phyloP scores from a whole-genome alignment of 2,888 invertebrate genomes.

The Conomelus anceps region DNA sequence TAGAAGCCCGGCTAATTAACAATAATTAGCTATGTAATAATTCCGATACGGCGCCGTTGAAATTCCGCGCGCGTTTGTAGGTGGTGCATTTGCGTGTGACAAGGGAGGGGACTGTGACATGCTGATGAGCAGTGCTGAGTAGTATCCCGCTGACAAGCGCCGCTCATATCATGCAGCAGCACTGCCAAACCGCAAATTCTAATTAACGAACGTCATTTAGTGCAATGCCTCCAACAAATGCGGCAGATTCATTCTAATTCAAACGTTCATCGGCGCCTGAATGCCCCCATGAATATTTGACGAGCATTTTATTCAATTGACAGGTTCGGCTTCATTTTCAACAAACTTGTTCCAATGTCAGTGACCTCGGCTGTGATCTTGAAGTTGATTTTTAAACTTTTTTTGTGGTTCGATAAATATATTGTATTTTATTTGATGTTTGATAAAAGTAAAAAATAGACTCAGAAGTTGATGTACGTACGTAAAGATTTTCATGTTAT shows the following conservation, averaged over 20 bases:
- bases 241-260: neutral
- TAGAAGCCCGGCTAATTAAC: neutral
- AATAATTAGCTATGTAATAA: neutral
- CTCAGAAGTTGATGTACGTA: no score
- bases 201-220: neutral
- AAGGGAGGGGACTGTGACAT: no score
- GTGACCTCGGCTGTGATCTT: neutral
- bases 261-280: neutral
- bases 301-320: neutral
- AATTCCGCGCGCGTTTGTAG: neutral
- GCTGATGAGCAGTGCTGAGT: neutral
- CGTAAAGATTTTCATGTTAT: no score
- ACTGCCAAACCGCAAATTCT: neutral
- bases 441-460: no score
- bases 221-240: neutral
- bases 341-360: neutral
- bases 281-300: neutral
- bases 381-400: neutral
- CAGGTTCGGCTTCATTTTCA: neutral
- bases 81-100: no score
- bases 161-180: neutral
- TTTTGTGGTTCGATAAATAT: no score
- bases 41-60: neutral
- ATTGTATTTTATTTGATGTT: no score
- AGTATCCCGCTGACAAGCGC: neutral